Evolutionary conservation across 2,888 invertebrate genomes (phyloP), one percentile per base, ranked within the genome.

Genomic region (Synanthedon vespiformis): DNA sequence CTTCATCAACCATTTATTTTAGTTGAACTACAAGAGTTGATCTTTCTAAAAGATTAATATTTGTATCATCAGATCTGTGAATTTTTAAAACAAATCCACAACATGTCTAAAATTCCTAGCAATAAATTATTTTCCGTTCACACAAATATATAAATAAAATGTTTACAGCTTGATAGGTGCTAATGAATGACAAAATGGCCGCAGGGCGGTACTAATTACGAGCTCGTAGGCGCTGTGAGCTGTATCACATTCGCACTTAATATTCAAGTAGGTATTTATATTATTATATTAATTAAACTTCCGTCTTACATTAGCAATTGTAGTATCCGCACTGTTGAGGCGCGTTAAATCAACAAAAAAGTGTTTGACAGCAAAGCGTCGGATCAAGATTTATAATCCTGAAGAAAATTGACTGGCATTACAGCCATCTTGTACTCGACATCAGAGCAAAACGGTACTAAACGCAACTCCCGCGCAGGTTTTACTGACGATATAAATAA

Each of bases 401-500:
- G 53, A 27, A 49, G 53, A 44, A 53, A 56, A 61, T 52, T 61
- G 61, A 63, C 63, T 57, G 58, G 18, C 52, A 34, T 51, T 57
- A 56, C 56, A 57, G 56, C 2, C 22, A 48, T 16, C 18, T 18
- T 22, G 48, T 48, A 48, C 22, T 12, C 18, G 48, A 12, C 18
- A 18, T 16, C 16, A n/a, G 13, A 16, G 16, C 22, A 16, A 48
- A 48, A 48, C 48, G 48, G 48, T 16, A 48, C 48, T 48, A 48
- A 48, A 48, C 44, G 44, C 44, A 44, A 52, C 52, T 40, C 52
- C 48, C 16, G 44, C 52, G 34, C 34, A 34, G 13, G 40, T 51
- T 55, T 50, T 49, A 44, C 44, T 14, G 44, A 34, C 53, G 50
- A 53, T 52, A 52, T 52, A 55, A 50, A 53, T 53, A 55, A 79